A percentile compares a stretch with the other conserved stretches of the same genome.
Evolutionary conservation across 2,888 invertebrate genomes (phyloP).

Genomic region (Lapara coniferarum): DNA sequence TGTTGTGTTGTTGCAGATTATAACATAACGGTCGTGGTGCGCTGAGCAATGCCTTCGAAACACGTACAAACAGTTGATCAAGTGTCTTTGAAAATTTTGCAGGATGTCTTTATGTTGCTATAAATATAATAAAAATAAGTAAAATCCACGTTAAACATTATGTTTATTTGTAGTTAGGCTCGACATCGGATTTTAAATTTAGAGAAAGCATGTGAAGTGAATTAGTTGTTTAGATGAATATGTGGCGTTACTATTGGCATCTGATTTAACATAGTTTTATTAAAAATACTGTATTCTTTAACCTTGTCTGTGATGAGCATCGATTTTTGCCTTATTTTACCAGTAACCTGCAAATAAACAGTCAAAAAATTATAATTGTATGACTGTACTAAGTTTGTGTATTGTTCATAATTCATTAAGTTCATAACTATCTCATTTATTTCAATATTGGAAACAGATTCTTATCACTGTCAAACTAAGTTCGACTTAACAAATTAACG

Average conservation of each 20-base stretch:
- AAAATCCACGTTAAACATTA: constrained; percentile 48
- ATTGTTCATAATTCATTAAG: no score
- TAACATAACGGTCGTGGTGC: neutral
- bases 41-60: neutral
- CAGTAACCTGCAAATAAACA: no score
- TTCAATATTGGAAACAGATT: no score
- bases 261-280: neutral
- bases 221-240: neutral
- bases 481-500: no score
- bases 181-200: constrained; percentile 1
- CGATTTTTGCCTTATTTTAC: no score
- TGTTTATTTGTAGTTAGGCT: constrained; percentile 32
- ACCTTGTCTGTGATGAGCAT: no score
- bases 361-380: no score
- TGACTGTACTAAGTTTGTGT: no score
- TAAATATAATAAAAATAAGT: constrained; percentile 71
- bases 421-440: no score
- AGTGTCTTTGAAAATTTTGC: constrained; percentile 72
- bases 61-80: constrained; percentile 31
- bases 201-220: neutral
- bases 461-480: no score
- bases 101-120: constrained; percentile 52
- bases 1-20: neutral
- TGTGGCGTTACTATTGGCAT: neutral
- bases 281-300: no score